phyloP scores from a whole-genome alignment of 2,113 vertebrate genomes.

The Daubentonia madagascariensis region DNA sequence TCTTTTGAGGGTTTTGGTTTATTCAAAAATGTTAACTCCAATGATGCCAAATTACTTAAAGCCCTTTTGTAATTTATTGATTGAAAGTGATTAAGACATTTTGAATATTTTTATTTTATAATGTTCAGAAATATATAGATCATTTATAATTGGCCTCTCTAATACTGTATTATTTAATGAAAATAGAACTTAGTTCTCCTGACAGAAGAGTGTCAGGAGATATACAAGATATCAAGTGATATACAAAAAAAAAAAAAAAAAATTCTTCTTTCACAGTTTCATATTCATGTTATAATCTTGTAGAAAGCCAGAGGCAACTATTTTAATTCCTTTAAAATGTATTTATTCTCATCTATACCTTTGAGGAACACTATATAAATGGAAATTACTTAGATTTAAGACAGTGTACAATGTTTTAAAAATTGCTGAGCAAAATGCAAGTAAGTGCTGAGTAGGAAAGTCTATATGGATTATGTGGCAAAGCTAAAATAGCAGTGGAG shows the following conservation, averaged over 20 bases:
- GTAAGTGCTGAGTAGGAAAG: background rate
- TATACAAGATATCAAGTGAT: too few relatives aligned
- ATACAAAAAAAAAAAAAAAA: background rate
- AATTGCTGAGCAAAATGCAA: background rate
- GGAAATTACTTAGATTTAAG: background rate
- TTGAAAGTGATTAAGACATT: background rate
- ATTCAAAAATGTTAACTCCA: background rate
- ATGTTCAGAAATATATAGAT: background rate
- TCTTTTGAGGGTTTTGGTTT: background rate
- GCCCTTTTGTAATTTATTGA: background rate
- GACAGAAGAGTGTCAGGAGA: background rate
- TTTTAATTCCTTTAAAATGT: background rate
- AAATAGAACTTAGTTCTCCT: background rate
- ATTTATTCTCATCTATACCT: background rate
- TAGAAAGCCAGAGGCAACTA: background rate
- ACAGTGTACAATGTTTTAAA: background rate
- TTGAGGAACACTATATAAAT: background rate
- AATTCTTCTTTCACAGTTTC: background rate
- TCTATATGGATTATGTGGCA: background rate
- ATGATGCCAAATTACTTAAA: background rate
- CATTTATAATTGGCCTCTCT: background rate
- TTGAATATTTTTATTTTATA: background rate
- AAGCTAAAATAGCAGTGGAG: background rate
- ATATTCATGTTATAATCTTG: background rate
- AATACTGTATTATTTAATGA: background rate